phyloP scores from a whole-genome alignment of 2,888 invertebrate genomes.

The Archips xylosteana region DNA sequence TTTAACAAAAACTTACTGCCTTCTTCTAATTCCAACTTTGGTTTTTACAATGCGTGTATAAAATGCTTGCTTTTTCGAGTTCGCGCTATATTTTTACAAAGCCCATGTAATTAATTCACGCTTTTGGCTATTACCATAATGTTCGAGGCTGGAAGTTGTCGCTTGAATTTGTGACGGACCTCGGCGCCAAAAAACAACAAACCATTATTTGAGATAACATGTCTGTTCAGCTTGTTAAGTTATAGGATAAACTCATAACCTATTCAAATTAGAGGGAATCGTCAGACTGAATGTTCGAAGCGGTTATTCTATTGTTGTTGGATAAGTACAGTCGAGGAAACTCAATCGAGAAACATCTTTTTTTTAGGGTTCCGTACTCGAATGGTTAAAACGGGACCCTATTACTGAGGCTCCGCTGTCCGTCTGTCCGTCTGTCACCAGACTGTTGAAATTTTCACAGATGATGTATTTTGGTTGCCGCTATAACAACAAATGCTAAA shows the following conservation, averaged over 20 bases:
- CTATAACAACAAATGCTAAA: too few relatives aligned
- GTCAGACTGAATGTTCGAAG: not conserved
- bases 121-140: conserved; percentile 22
- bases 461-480: too few relatives aligned
- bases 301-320: not conserved
- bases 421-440: too few relatives aligned
- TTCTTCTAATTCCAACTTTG: too few relatives aligned
- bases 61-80: conserved; percentile 10
- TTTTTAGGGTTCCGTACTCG: too few relatives aligned
- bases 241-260: not conserved
- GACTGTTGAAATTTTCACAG: too few relatives aligned
- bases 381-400: too few relatives aligned
- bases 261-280: not conserved
- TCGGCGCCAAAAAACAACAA: conserved; percentile 13
- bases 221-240: not conserved
- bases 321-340: too few relatives aligned
- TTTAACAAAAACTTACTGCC: too few relatives aligned
- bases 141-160: conserved; percentile 17
- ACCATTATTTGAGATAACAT: conserved; percentile 13
- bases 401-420: too few relatives aligned
- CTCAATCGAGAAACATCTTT: too few relatives aligned
- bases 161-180: not conserved
- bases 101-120: conserved; percentile 24
- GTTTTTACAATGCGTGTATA: not conserved
- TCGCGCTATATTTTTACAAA: conserved; percentile 10